These are phyloP conservation scores for Neofelis nebulosa DNA, from an alignment of 2,113 vertebrate species.

Conservation along the genomic window DNA sequence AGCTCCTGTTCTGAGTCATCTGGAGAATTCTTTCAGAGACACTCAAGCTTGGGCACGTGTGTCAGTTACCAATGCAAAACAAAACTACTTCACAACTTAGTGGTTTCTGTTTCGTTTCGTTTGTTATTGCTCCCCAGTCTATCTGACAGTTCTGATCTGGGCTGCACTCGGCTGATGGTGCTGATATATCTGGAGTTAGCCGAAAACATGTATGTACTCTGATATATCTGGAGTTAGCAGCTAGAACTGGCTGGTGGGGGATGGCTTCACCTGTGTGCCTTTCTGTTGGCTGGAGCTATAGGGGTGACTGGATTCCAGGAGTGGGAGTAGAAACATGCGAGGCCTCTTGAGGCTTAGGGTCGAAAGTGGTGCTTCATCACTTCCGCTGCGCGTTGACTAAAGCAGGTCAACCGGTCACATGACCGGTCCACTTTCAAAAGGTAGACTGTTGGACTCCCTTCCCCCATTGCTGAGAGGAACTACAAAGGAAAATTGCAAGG, in stretches of 20 bases:
- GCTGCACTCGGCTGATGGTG: neutral
- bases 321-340: neutral
- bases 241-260: neutral
- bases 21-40: neutral
- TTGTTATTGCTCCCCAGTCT: neutral
- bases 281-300: neutral
- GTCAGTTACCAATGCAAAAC: neutral
- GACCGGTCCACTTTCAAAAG: neutral
- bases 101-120: neutral
- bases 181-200: neutral
- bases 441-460: neutral
- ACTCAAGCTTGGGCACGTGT: neutral
- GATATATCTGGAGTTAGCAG: neutral
- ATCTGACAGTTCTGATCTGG: neutral
- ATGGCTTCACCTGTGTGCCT: neutral
- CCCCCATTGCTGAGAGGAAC: neutral
- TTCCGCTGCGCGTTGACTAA: neutral
- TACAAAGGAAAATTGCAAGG: neutral
- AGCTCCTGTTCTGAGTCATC: neutral
- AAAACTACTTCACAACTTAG: neutral
- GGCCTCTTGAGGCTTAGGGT: neutral
- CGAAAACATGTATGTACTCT: neutral
- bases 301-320: neutral
- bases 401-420: constrained; percentile 21
- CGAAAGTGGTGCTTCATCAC: neutral